phyloP scores from a whole-genome alignment of 2,797 vertebrate species.

The Enteromius afrohamiltoni region DNA sequence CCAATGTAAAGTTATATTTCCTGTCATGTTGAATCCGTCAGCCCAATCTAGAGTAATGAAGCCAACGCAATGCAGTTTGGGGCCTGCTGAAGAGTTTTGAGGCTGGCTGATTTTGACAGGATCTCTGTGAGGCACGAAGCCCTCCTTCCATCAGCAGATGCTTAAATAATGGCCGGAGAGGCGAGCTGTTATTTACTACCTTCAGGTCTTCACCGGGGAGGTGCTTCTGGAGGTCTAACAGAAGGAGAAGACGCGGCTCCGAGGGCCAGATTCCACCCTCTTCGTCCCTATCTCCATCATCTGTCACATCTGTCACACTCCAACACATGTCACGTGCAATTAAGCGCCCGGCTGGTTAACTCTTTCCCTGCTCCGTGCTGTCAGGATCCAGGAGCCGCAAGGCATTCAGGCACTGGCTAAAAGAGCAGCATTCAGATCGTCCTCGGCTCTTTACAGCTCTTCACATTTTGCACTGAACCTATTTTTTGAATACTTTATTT shows the following conservation, averaged over 20 bases:
- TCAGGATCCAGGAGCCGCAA: neutral
- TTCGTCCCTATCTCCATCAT: constrained; percentile 54
- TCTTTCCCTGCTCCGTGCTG: constrained; percentile 39
- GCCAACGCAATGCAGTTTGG: constrained; percentile 27
- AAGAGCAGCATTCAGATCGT: constrained; percentile 25
- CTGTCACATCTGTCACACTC: constrained; percentile 56
- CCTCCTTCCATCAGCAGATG: constrained; percentile 43
- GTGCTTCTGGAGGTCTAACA: constrained; percentile 46
- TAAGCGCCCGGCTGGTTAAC: constrained; percentile 55
- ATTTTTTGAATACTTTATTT: constrained; percentile 10
- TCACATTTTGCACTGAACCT: neutral
- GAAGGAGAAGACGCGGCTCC: constrained; percentile 29
- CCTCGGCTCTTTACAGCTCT: constrained; percentile 14
- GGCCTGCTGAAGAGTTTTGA: constrained; percentile 57
- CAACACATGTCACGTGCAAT: constrained; percentile 57
- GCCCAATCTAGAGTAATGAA: constrained; percentile 39
- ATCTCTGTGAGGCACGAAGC: constrained; percentile 47
- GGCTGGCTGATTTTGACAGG: constrained; percentile 57
- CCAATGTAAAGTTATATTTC: constrained; percentile 31
- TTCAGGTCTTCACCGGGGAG: constrained; percentile 39
- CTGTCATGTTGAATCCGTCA: constrained; percentile 43
- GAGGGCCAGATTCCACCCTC: constrained; percentile 38
- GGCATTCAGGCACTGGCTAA: constrained; percentile 41
- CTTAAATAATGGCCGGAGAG: constrained; percentile 59
- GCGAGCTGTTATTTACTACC: constrained; percentile 55